These are phyloP conservation scores for Liasis olivaceus DNA, from an alignment of 2,797 vertebrate species.

Conservation along the genomic window DNA sequence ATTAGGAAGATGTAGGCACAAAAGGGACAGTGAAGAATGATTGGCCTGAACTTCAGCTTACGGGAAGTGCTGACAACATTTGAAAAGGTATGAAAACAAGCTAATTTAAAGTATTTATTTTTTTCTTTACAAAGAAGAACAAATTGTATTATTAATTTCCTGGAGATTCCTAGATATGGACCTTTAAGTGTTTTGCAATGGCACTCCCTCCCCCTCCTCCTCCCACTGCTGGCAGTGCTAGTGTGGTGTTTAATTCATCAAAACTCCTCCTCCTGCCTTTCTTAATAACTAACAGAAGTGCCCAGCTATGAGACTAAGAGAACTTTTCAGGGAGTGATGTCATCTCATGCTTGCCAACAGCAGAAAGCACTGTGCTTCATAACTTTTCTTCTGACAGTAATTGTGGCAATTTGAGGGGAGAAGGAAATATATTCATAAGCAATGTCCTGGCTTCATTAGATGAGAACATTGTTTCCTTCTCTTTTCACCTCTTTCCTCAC, in stretches of 20 bases:
- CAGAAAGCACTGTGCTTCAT: slow-evolving; percentile 29
- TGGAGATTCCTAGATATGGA: neutral
- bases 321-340: slow-evolving; percentile 45
- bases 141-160: neutral
- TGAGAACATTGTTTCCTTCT: slow-evolving; percentile 7
- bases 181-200: neutral
- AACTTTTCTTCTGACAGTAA: slow-evolving; percentile 48
- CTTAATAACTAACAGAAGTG: slow-evolving; percentile 16
- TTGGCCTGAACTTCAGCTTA: slow-evolving; percentile 92
- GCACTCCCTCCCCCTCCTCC: neutral
- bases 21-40: slow-evolving; percentile 81
- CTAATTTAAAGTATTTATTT: slow-evolving; percentile 27
- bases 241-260: neutral
- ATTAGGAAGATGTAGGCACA: slow-evolving; percentile 75
- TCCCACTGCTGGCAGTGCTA: neutral
- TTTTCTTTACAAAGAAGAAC: slow-evolving; percentile 11
- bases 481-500: slow-evolving; percentile 16
- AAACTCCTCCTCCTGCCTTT: neutral
- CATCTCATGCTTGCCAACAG: slow-evolving; percentile 40
- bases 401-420: slow-evolving; percentile 19
- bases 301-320: slow-evolving; percentile 13
- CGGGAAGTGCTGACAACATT: slow-evolving; percentile 89
- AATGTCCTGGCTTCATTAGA: slow-evolving; percentile 47
- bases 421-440: slow-evolving; percentile 25
- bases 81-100: slow-evolving; percentile 88